Conservation (phyloP, 2,888 invertebrate genomes). For the Drosophila peninsularis region DNA sequence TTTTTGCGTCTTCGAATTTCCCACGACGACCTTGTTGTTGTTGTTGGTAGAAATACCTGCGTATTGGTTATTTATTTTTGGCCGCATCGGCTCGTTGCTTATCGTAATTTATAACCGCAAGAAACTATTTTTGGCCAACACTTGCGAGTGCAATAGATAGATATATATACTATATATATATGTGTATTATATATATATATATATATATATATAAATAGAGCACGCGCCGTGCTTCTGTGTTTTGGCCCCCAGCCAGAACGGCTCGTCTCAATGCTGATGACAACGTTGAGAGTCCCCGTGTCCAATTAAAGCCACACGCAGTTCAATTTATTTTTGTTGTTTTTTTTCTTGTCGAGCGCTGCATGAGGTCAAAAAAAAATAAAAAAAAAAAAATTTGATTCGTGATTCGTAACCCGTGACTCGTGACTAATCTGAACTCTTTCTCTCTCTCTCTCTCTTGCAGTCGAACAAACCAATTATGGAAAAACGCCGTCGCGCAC, state of each 20-base stretch:
- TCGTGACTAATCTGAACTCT: slow-evolving; percentile 59
- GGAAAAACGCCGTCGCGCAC: slow-evolving; percentile 95
- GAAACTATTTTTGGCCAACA: slow-evolving; percentile 74
- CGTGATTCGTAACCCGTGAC: slow-evolving; percentile 9
- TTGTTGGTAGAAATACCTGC: slow-evolving; percentile 49
- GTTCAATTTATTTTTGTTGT: slow-evolving; percentile 67
- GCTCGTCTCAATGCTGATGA: slow-evolving; percentile 16
- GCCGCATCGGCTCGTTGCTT: slow-evolving; percentile 63
- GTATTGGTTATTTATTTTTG: slow-evolving; percentile 66
- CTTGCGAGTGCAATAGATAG: slow-evolving; percentile 41
- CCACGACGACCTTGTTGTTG: slow-evolving; percentile 74
- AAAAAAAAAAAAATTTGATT: slow-evolving; percentile 1
- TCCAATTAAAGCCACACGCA: slow-evolving; percentile 80
- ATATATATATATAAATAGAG: slow-evolving; percentile 75
- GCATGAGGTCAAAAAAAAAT: slow-evolving; percentile 70
- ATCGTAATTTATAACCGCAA: slow-evolving; percentile 77
- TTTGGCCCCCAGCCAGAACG: slow-evolving; percentile 80
- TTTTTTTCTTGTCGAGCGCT: slow-evolving; percentile 34
- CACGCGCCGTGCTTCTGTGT: slow-evolving; percentile 75
- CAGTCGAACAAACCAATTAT: slow-evolving; percentile 97
- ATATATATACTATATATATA: slow-evolving; percentile 12
- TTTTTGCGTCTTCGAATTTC: slow-evolving; percentile 69
- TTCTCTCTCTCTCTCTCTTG: slow-evolving; percentile 68
- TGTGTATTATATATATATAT: slow-evolving; percentile 21
- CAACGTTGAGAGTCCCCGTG: slow-evolving; percentile 50